Evolutionary conservation across 2,113 vertebrate genomes (phyloP).

Genomic region (Oncorhynchus mykiss): DNA sequence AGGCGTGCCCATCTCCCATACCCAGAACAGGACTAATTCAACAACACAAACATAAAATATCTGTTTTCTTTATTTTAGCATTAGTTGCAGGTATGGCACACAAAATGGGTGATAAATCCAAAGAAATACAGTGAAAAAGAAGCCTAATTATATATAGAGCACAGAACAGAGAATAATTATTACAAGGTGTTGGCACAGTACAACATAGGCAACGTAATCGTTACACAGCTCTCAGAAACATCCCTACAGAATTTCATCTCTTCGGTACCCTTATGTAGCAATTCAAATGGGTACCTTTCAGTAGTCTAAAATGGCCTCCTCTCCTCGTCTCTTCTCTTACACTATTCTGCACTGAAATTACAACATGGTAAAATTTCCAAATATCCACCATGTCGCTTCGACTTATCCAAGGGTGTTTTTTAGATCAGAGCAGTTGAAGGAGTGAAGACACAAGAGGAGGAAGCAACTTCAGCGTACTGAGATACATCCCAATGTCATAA

Average conservation of each 20-base stretch:
- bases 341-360: not conserved
- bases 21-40: constrained; percentile 9
- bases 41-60: constrained; percentile 65
- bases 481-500: not conserved
- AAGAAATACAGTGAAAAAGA: constrained; percentile 71
- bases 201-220: constrained; percentile 26
- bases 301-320: constrained; percentile 1
- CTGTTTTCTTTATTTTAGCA: constrained; percentile 75
- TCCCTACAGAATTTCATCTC: constrained; percentile 35
- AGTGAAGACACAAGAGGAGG: not conserved
- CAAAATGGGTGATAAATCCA: constrained; percentile 71
- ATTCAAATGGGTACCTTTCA: too few species aligned
- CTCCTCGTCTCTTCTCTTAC: constrained; percentile 15
- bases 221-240: constrained; percentile 27
- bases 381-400: constrained; percentile 1
- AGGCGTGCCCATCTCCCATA: not conserved
- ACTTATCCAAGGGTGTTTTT: constrained; percentile 11
- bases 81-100: constrained; percentile 77
- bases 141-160: constrained; percentile 67
- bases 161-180: constrained; percentile 72
- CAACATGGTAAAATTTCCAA: too few species aligned
- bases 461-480: not conserved
- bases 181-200: constrained; percentile 62
- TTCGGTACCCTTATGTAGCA: not conserved
- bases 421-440: constrained; percentile 4